Base-by-base conservation (phyloP, 1,140 invertebrate genomes). In the Calliopsis andreniformis region DNA sequence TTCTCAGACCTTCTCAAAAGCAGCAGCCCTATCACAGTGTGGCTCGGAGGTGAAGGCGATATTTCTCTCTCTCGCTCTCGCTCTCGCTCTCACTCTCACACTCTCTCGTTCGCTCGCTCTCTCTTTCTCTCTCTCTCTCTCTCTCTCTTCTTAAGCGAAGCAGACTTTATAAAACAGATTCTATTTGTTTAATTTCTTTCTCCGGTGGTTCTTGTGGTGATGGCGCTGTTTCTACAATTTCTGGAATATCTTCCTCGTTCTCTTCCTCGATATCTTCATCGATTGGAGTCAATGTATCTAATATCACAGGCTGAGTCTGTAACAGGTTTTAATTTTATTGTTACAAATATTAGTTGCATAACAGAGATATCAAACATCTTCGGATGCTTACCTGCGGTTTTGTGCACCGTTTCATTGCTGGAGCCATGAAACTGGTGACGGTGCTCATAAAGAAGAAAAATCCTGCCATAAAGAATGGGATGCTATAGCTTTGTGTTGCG, bases 391-490 rank as follows among this genome's bases (percentile, higher is more conserved):
- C 91, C 88, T 92, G 86, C 70, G 90, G 90, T 66, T 88, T 88
- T 61, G 88, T 91, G 79, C 92, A 95, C 88, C 94, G 93, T 88
- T 95, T 95, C 89, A 97, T 94, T 68, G 94, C 93, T 4, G 96
- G 96, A 47, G 98, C 96, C 76, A 97, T 93, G 85, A 98, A 97
- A 83, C 96, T 97, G 14, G 97, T 96, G 1, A 97, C 83, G 0
- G 97, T 96, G 18, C 97, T 96, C 5, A 98, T 89, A 7, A 96
- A 93, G 90, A 99, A 98, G 90, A 99, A 95, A 0, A 94, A 95
- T 42, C 97, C 98, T 43, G 98, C 98, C 92, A 98, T 96, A 88
- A 95, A 98, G 91, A 99, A 99, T 23, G 98, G 96, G 23, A 97
- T 94, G 84, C 95, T 95, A 87, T 98, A 99, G 78, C 94, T 95